These are phyloP conservation scores for Diorhabda carinulata DNA, from an alignment of 1,140 invertebrate species.

Conservation along the genomic window DNA sequence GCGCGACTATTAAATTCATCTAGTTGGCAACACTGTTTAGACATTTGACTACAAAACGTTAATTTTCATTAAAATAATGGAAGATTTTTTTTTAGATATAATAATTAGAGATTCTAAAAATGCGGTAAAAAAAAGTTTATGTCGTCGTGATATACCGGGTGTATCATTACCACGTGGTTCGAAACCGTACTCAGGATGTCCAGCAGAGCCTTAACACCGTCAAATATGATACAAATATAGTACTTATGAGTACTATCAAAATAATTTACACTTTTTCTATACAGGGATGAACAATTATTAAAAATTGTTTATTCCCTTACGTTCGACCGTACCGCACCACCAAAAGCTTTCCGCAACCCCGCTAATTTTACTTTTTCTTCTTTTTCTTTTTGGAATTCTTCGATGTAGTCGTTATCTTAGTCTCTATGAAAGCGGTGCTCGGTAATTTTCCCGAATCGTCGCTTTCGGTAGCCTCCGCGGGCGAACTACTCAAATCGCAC, in stretches of 20 bases:
- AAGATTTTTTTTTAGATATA: too few species aligned
- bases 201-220: background rate
- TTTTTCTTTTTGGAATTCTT: conserved; percentile 22
- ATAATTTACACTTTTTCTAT: background rate
- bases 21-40: too few species aligned
- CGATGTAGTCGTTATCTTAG: background rate
- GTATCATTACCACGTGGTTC: too few species aligned
- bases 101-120: too few species aligned
- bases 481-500: conserved; percentile 35
- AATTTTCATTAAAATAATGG: too few species aligned
- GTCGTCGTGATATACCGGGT: too few species aligned
- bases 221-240: background rate
- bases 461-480: conserved; percentile 45
- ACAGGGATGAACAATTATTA: background rate
- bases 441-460: conserved; percentile 43
- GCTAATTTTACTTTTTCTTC: conserved; percentile 25
- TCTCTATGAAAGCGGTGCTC: background rate
- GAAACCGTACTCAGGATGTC: background rate
- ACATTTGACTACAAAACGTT: too few species aligned
- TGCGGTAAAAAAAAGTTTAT: too few species aligned
- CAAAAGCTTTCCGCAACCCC: background rate
- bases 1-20: too few species aligned
- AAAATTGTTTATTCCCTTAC: background rate
- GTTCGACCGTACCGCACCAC: background rate
- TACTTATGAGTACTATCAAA: background rate